A percentile compares a stretch with the other conserved stretches of the same genome.
Conservation (phyloP, 1,140 invertebrate genomes). For the Melitaea cinxia region DNA sequence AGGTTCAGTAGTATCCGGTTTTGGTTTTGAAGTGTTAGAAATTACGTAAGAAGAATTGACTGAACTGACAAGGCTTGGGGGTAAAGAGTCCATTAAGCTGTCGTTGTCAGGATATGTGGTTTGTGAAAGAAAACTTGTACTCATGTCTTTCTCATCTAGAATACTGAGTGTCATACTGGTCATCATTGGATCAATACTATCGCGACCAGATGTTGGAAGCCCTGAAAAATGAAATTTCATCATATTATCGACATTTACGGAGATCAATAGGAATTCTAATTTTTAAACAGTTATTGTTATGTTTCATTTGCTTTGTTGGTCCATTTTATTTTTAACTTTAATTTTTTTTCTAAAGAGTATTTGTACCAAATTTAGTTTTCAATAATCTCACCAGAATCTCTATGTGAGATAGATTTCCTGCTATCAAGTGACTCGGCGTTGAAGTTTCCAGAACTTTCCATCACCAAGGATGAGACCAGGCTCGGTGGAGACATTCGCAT, state of each 20-base stretch:
- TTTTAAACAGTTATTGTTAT: too few species aligned
- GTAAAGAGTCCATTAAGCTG: constrained; percentile 74
- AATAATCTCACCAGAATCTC: constrained; percentile 56
- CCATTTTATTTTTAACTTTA: too few species aligned
- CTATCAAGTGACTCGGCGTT: constrained; percentile 71
- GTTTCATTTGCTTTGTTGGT: too few species aligned
- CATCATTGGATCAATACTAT: constrained; percentile 75
- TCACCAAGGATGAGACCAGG: constrained; percentile 74
- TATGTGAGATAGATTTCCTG: constrained; percentile 58
- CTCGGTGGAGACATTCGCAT: constrained; percentile 79
- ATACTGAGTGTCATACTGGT: constrained; percentile 79
- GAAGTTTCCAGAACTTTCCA: constrained; percentile 78
- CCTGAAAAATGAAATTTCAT: not conserved
- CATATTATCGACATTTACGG: too few species aligned
- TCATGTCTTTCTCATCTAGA: constrained; percentile 80
- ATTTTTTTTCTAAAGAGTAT: too few species aligned
- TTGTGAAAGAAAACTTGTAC: constrained; percentile 78
- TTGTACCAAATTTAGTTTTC: too few species aligned
- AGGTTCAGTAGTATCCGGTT: constrained; percentile 60
- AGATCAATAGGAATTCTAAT: too few species aligned
- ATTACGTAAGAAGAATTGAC: constrained; percentile 74
- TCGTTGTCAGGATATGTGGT: constrained; percentile 77
- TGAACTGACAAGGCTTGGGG: constrained; percentile 72
- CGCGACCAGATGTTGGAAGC: constrained; percentile 52
- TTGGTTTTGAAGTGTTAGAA: constrained; percentile 61